phyloP scores from a whole-genome alignment of 2,797 vertebrate species.

The Scomberomorus guttatus region DNA sequence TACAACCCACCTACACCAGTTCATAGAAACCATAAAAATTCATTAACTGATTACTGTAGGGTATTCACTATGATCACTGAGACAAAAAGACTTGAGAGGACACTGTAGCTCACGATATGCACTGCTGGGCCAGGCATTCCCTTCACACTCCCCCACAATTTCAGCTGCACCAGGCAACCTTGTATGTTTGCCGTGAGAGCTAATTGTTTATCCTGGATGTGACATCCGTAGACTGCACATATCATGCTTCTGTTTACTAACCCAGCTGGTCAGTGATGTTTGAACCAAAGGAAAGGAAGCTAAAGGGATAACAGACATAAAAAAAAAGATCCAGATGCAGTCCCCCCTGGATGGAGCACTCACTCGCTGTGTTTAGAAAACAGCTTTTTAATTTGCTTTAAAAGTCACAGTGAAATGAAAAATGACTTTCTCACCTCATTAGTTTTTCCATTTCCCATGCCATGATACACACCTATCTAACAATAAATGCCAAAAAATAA shows the following conservation, averaged over 20 bases:
- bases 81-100: slow-evolving; percentile 32
- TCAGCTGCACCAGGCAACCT: slow-evolving; percentile 6
- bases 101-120: slow-evolving; percentile 18
- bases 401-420: slow-evolving; percentile 38
- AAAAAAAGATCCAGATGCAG: not conserved
- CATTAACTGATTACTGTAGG: slow-evolving; percentile 58
- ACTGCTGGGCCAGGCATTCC: not conserved
- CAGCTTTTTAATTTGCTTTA: slow-evolving; percentile 39
- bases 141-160: not conserved
- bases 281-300: not conserved
- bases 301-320: not conserved
- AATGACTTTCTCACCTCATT: slow-evolving; percentile 32
- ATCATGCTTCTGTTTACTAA: not conserved
- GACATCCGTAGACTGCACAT: slow-evolving; percentile 10
- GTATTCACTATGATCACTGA: slow-evolving; percentile 35
- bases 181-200: not conserved
- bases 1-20: slow-evolving; percentile 31
- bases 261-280: slow-evolving; percentile 2
- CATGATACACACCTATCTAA: slow-evolving; percentile 20
- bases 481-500: slow-evolving; percentile 16
- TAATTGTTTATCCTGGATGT: not conserved
- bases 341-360: not conserved
- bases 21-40: slow-evolving; percentile 42
- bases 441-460: slow-evolving; percentile 46
- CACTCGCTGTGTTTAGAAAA: slow-evolving; percentile 8